Conservation (phyloP, 2,113 vertebrate species). For the Python bivittatus region DNA sequence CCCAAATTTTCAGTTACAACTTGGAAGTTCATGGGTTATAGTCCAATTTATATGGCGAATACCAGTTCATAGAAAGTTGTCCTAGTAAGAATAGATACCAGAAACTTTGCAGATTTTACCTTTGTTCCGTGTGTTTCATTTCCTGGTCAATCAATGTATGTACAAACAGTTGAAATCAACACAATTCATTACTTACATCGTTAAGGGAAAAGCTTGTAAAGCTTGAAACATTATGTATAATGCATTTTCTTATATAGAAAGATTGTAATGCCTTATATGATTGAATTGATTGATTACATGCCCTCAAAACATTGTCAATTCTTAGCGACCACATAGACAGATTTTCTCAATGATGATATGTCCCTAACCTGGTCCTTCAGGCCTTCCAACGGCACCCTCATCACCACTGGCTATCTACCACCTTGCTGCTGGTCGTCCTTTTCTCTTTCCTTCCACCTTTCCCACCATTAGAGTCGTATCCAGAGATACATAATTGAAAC, state of each 20-base stretch:
- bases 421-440: background rate
- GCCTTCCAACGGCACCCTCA: too few species aligned
- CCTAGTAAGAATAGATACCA: constrained; percentile 12
- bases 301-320: background rate
- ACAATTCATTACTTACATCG: background rate
- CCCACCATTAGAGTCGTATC: background rate
- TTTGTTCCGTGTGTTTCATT: constrained; percentile 45
- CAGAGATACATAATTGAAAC: background rate
- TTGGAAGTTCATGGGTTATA: too few species aligned
- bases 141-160: constrained; percentile 41
- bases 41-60: too few species aligned
- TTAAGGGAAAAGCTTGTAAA: constrained; percentile 64
- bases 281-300: background rate
- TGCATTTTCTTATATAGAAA: background rate
- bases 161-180: constrained; percentile 23
- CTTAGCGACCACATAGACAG: background rate
- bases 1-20: too few species aligned
- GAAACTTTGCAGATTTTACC: constrained; percentile 41
- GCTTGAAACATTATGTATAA: background rate
- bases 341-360: background rate
- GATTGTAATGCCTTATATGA: background rate
- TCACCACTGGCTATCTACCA: background rate
- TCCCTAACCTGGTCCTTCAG: background rate
- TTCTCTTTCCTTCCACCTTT: too few species aligned
- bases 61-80: too few species aligned